These are phyloP conservation scores for Myopa tessellatipennis DNA, from an alignment of 2,888 invertebrate species.

Conservation along the genomic window DNA sequence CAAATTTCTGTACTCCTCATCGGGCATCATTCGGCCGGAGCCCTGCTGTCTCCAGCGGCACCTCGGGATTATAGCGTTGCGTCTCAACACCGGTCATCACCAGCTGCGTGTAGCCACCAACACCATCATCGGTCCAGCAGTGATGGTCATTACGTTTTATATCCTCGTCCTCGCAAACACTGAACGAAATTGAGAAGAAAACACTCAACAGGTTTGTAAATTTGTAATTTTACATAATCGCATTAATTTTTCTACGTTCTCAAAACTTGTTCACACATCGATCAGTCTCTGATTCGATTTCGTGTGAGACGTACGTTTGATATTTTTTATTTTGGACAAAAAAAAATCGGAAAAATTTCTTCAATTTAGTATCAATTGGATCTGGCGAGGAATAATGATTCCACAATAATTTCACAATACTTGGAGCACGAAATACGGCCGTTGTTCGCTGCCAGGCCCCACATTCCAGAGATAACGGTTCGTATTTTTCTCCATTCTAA, in stretches of 20 bases:
- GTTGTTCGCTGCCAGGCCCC: conserved; percentile 32
- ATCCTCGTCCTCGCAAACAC: conserved; percentile 66
- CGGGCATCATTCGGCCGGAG: conserved; percentile 59
- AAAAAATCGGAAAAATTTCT: neutral
- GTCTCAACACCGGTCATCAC: conserved; percentile 64
- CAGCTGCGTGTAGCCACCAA: conserved; percentile 66
- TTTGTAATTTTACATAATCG: no score
- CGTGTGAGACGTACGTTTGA: neutral
- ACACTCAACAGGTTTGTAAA: conserved; percentile 5
- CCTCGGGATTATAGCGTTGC: conserved; percentile 68
- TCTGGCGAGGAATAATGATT: conserved; percentile 34
- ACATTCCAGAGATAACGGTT: conserved; percentile 10
- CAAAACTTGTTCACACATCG: no score
- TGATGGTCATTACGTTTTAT: conserved; percentile 63
- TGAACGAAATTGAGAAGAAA: conserved; percentile 43
- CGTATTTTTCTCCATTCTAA: neutral
- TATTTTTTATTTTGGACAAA: neutral
- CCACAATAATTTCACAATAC: conserved; percentile 21
- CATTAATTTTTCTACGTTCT: no score
- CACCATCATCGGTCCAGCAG: conserved; percentile 68
- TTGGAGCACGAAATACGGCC: conserved; percentile 37
- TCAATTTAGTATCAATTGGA: no score
- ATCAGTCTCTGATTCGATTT: neutral
- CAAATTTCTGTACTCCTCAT: conserved; percentile 61
- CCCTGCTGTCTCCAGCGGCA: no score